Base-by-base conservation (phyloP, 1,140 invertebrate species). In the Zaprionus davidi region DNA sequence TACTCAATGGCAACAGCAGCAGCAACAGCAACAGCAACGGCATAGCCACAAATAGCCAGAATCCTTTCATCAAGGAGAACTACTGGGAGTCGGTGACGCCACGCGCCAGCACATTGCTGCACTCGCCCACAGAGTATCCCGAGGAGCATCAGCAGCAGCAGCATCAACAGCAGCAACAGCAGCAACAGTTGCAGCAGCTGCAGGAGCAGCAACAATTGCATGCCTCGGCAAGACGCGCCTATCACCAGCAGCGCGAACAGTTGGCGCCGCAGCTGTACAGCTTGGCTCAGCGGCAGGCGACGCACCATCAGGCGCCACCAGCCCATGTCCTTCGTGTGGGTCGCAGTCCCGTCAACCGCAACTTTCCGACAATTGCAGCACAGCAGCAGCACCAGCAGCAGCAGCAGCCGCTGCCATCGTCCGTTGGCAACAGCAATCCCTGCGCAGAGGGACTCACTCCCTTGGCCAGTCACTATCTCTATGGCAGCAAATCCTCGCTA, bases 21-120 rank as follows among this genome's bases (percentile, higher is more conserved):
- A 76, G 66, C 70, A 74, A 24, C 68, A 76, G 66, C 70, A 74
- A 24, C 69, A 74, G 66, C 75, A 74, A 81, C 59, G 76, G 72
- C 51, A 68, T 36, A 15, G 24, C 24, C n/a, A 41, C 64, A 17
- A 55, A 26, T 36, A 74, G 81, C 36, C 91, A 91, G 59, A 92
- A 92, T 74, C 91, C 91, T 1, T 92, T 92, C 28, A 91, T 92
- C 26, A 92, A 92, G 55, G 91, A 92, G n/a, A 86, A 88, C 65
- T 92, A 92, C 44, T 92, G 91, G 91, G 91, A 92, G 38, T 66
- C 91, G 34, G 78, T 81, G 5, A 76, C 91, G 31, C 77, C 70
- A 49, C 76, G 81, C 22, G 71, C 71, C 64, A 87, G 77, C 63
- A 57, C 82, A 7, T 26, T 88, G 64, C 67, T 88, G 15, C 81